phyloP scores from a whole-genome alignment of 1,140 invertebrate genomes.

The Penaeus indicus region DNA sequence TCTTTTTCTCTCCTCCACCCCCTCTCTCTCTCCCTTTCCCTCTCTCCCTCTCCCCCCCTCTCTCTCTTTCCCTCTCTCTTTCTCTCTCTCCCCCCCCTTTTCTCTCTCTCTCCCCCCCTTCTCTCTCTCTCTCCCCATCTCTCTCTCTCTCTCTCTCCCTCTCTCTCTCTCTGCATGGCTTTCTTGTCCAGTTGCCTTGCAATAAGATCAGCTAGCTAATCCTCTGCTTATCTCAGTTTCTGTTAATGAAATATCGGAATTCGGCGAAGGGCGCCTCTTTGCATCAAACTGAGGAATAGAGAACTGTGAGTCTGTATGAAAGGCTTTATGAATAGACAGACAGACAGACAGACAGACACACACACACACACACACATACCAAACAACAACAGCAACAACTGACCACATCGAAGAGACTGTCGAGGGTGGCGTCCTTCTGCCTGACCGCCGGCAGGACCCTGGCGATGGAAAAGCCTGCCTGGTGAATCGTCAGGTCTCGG shows the following conservation, averaged over 20 bases:
- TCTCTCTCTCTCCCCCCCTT: background rate
- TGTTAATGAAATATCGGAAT: too few species aligned
- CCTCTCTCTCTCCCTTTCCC: too few species aligned
- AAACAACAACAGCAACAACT: slow-evolving; percentile 60
- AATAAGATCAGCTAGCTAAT: too few species aligned
- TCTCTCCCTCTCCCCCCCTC: background rate
- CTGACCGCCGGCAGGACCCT: slow-evolving; percentile 84
- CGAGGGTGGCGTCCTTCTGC: slow-evolving; percentile 78
- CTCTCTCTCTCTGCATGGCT: background rate
- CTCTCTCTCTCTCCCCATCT: background rate
- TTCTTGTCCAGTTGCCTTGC: too few species aligned
- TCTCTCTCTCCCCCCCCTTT: background rate
- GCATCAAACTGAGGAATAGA: too few species aligned
- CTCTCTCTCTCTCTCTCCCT: background rate
- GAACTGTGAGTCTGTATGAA: too few species aligned
- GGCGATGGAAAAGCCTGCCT: slow-evolving; percentile 88
- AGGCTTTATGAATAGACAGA: too few species aligned
- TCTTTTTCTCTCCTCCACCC: too few species aligned
- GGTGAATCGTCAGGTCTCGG: slow-evolving; percentile 84
- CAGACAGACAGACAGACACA: too few species aligned
- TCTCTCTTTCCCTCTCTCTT: background rate
- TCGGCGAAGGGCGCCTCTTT: too few species aligned
- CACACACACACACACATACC: too few species aligned
- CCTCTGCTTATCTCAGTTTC: too few species aligned
- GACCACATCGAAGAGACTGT: slow-evolving; percentile 85